A percentile compares a stretch with the other conserved stretches of the same genome.
phyloP scores from a whole-genome alignment of 2,113 vertebrate species.

The Delphinapterus leucas region DNA sequence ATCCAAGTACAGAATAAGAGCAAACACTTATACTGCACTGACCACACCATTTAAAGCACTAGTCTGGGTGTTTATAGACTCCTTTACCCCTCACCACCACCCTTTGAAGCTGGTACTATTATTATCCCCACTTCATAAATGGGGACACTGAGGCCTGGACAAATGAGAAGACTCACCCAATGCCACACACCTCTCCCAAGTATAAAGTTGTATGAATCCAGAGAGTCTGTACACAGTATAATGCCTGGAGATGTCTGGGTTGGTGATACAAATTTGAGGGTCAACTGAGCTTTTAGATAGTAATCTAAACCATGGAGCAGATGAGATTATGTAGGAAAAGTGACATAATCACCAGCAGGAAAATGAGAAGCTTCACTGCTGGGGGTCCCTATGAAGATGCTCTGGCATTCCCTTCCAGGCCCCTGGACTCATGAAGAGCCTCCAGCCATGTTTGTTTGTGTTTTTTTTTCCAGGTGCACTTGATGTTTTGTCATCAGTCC shows the following conservation, averaged over 20 bases:
- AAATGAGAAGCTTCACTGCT: neutral
- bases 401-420: neutral
- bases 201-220: neutral
- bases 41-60: neutral
- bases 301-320: neutral
- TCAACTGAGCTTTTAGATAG: neutral
- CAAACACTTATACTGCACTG: neutral
- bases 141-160: neutral
- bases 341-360: neutral
- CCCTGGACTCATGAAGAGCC: neutral
- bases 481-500: neutral
- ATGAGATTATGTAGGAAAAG: neutral
- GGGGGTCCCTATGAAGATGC: neutral
- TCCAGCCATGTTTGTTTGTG: neutral
- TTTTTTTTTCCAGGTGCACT: neutral
- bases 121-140: neutral
- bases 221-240: neutral
- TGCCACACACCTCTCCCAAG: neutral
- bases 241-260: neutral
- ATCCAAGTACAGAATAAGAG: neutral
- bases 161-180: neutral
- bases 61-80: neutral
- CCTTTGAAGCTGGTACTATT: neutral
- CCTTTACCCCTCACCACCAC: neutral
- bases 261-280: neutral